phyloP scores from a whole-genome alignment of 30 jellyfish, hydroid and myxozoan genomes.

The Hydractinia echinata region DNA sequence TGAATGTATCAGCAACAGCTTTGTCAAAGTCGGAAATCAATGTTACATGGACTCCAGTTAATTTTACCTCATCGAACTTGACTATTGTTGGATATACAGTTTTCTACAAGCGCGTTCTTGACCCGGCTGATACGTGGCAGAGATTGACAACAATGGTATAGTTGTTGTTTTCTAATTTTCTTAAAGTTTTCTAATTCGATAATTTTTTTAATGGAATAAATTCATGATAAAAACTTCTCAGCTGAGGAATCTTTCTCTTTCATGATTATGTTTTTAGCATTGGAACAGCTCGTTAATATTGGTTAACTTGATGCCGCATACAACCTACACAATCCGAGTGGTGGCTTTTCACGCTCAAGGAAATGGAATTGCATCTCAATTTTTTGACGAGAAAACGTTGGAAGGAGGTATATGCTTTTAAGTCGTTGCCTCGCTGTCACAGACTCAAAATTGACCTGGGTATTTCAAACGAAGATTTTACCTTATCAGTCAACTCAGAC shows the following conservation, averaged over 20 bases:
- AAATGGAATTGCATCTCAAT: constrained; percentile 29
- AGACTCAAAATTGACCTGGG: too few species aligned
- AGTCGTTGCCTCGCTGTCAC: too few species aligned
- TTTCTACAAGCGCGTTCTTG: constrained; percentile 8
- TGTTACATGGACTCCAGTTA: constrained; percentile 32
- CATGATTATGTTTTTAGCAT: neutral
- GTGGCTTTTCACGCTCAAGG: constrained; percentile 33
- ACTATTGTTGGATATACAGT: constrained; percentile 38
- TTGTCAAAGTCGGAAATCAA: constrained; percentile 21
- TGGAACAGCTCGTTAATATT: neutral
- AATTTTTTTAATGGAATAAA: too few species aligned
- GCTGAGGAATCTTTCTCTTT: neutral
- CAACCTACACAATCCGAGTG: constrained; percentile 43
- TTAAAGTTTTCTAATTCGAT: too few species aligned
- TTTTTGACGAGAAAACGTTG: constrained; percentile 20
- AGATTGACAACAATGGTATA: neutral
- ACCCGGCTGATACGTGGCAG: constrained; percentile 1
- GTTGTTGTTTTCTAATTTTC: too few species aligned
- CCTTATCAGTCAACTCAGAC: too few species aligned
- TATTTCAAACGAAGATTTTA: too few species aligned
- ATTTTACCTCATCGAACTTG: neutral
- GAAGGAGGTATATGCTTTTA: constrained; percentile 31
- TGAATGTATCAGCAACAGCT: constrained; percentile 15
- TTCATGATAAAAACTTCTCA: neutral
- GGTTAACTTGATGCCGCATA: neutral